Conservation (phyloP, 1,140 invertebrate species). For the Hyles vespertilio region DNA sequence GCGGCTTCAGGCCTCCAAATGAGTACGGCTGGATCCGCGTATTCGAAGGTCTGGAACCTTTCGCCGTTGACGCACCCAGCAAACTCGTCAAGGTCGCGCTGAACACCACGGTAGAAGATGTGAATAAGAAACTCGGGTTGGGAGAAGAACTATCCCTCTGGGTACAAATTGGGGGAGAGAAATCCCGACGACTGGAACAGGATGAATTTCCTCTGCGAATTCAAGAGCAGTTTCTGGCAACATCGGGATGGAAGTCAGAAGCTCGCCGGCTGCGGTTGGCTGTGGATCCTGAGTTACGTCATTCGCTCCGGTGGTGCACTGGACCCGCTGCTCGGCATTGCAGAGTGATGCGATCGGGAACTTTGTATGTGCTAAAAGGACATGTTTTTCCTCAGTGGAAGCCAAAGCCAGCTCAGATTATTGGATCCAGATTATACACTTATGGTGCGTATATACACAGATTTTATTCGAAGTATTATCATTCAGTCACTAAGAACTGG, state of each 20-base stretch:
- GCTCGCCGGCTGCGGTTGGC: constrained; percentile 78
- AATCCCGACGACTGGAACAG: constrained; percentile 74
- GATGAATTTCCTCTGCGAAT: constrained; percentile 78
- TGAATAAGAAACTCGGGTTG: constrained; percentile 78
- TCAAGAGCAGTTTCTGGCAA: constrained; percentile 79
- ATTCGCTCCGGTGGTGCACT: constrained; percentile 78
- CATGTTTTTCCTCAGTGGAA: constrained; percentile 83
- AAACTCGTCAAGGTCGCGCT: constrained; percentile 78
- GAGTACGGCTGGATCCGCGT: constrained; percentile 78
- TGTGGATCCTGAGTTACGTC: constrained; percentile 80
- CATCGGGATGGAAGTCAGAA: constrained; percentile 77
- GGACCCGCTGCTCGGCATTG: constrained; percentile 72
- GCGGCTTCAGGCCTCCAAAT: constrained; percentile 65
- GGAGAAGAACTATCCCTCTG: constrained; percentile 78
- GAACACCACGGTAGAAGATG: constrained; percentile 78
- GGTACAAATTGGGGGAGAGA: constrained; percentile 79
- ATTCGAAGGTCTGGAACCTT: constrained; percentile 77
- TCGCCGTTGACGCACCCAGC: constrained; percentile 59
- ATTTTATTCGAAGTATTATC: constrained; percentile 1
- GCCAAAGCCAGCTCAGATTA: constrained; percentile 76
- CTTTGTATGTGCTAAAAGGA: constrained; percentile 79
- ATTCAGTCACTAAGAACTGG: constrained; percentile 4
- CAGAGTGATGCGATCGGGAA: constrained; percentile 77
- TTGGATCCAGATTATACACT: constrained; percentile 79
- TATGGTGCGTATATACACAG: constrained; percentile 50